Percentiles rank a stretch among this genome's conserved stretches.
Conservation (phyloP, 2,113 vertebrate species). For the Microcebus jonahi region DNA sequence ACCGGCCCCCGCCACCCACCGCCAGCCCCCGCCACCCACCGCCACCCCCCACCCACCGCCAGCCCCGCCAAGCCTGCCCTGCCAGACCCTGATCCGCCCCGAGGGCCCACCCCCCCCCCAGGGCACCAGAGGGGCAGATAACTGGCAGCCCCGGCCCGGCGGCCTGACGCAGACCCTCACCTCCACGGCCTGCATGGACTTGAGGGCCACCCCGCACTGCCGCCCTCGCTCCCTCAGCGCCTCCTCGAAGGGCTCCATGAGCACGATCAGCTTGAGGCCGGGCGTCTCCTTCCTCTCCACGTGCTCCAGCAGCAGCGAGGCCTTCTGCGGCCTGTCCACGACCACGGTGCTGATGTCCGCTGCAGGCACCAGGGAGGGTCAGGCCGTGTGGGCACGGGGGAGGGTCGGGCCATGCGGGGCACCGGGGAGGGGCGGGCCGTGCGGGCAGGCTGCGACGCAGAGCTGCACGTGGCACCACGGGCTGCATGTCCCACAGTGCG, state of each 20-base stretch:
- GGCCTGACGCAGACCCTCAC: conserved; percentile 77
- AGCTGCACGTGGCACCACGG: too few species aligned
- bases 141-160: neutral
- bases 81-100: neutral
- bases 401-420: too few species aligned
- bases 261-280: conserved; percentile 90
- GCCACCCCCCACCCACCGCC: neutral
- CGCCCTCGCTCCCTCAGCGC: conserved; percentile 87
- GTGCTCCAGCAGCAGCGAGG: conserved; percentile 91
- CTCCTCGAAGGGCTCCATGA: conserved; percentile 93
- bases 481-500: neutral
- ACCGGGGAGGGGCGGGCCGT: too few species aligned
- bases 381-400: neutral
- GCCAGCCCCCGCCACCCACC: too few species aligned
- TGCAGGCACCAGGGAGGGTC: conserved; percentile 76
- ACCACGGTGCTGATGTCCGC: conserved; percentile 97
- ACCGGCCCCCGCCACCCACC: too few species aligned
- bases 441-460: neutral
- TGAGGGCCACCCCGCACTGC: conserved; percentile 90
- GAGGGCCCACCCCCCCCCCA: neutral
- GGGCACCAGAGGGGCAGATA: neutral
- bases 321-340: conserved; percentile 96
- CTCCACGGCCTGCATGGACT: conserved; percentile 93
- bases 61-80: neutral
- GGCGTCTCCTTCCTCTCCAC: conserved; percentile 92